Base-by-base conservation (phyloP, 2,113 vertebrate genomes). In the Cheilinus undulatus region DNA sequence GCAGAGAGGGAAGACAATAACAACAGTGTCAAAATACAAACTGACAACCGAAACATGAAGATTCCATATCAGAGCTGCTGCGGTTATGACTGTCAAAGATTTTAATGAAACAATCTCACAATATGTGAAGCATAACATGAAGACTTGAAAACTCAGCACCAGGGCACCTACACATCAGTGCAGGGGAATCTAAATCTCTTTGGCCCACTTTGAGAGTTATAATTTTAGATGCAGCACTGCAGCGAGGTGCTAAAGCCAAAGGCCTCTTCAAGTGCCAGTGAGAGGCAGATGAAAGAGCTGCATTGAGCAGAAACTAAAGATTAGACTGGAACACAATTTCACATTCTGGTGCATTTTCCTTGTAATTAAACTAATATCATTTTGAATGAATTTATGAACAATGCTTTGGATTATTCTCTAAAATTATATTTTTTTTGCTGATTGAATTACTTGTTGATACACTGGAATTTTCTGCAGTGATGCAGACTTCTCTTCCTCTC, bases 211-310 rank as follows among this genome's bases (percentile, higher is more conserved):
- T 58, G 61, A 82, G 77, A 70, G 86, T 77, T 83, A 79, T 83
- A 84, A 84, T 88, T 89, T 91, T 88, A 86, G 87, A 86, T 78
- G 72, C 83, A 83, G 85, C 82, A 32, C 78, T 76, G 80, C 80
- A 85, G 81, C 45, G 82, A 78, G 70, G 74, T 82, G 84, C 73
- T 61, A 50, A 82, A 78, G 84, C 80, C 80, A 87, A 85, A 84
- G 80, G 84, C 82, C 82, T 85, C 71, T 73, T 73, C 54, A 36
- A 83, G 80, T 64, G 76, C 67, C 66, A 63, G 68, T 86, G 72
- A 89, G 81, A 87, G 87, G 87, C 80, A 84, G 76, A 82, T 78
- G 63, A 80, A 73, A 83, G 73, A 77, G 76, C 34, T 28, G 60
- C 46, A 78, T 53, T 10, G 20, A 64, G 64, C 54, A 73, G 51